phyloP scores from a whole-genome alignment of 2,797 vertebrate species.

The Galago senegalensis region DNA sequence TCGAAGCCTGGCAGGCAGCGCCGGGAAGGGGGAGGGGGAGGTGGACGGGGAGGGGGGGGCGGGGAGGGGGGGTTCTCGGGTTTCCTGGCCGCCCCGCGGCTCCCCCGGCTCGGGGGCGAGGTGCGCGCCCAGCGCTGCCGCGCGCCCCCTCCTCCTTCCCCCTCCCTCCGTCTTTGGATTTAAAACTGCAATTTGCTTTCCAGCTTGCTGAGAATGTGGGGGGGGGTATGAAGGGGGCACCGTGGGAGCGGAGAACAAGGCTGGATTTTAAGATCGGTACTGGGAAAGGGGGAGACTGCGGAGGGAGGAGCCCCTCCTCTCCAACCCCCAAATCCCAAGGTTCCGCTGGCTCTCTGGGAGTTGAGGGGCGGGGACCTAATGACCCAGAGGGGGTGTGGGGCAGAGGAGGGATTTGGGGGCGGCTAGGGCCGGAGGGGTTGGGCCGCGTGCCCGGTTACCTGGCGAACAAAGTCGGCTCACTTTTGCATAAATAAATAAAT shows the following conservation, averaged over 20 bases:
- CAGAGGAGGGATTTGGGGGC: conserved; percentile 78
- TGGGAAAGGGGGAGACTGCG: conserved; percentile 83
- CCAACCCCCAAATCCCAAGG: conserved; percentile 82
- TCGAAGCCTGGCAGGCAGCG: conserved; percentile 86
- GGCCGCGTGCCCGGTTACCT: conserved; percentile 86
- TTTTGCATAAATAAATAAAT: conserved; percentile 88
- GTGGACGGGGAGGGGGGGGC: conserved; percentile 73
- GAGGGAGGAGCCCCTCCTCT: conserved; percentile 81
- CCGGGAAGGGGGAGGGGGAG: conserved; percentile 84
- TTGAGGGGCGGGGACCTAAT: conserved; percentile 83
- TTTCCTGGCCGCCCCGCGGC: conserved; percentile 85
- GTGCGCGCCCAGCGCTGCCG: conserved; percentile 82
- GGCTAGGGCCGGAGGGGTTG: conserved; percentile 79
- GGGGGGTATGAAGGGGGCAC: conserved; percentile 63
- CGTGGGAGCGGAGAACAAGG: conserved; percentile 83
- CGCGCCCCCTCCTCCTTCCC: conserved; percentile 84
- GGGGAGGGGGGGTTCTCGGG: conserved; percentile 83
- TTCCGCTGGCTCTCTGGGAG: conserved; percentile 78
- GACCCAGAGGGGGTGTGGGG: conserved; percentile 71
- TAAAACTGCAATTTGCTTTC: conserved; percentile 87
- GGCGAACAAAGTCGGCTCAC: conserved; percentile 86
- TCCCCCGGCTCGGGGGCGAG: conserved; percentile 83
- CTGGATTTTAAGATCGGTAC: conserved; percentile 83
- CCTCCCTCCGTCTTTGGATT: conserved; percentile 85
- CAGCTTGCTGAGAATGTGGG: conserved; percentile 83